Conservation (phyloP, 2,113 vertebrate genomes). For the Chloropsis cyanopogon region DNA sequence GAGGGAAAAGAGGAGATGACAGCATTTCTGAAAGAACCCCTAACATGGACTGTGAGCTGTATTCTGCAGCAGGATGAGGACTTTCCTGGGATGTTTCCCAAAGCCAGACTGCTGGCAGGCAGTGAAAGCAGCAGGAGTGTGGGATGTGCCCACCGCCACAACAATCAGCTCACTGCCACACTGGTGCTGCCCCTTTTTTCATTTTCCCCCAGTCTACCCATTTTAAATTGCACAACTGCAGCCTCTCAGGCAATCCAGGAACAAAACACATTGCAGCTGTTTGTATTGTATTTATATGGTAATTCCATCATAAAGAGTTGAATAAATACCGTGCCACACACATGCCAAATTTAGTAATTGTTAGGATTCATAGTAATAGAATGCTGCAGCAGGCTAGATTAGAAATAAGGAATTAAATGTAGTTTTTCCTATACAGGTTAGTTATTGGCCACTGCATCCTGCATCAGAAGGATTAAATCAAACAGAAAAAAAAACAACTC, state of each 20-base stretch:
- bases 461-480: background rate
- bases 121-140: background rate
- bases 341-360: background rate
- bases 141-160: background rate
- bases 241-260: background rate
- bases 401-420: background rate
- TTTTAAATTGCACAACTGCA: background rate
- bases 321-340: background rate
- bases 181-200: background rate
- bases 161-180: background rate
- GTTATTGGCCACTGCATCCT: background rate
- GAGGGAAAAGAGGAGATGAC: background rate
- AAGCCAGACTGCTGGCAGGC: background rate
- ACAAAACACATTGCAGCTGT: background rate
- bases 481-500: background rate
- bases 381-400: background rate
- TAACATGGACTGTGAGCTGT: background rate
- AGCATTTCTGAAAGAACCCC: background rate
- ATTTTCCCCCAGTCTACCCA: background rate
- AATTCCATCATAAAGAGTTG: background rate
- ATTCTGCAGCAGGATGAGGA: background rate
- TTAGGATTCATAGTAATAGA: background rate
- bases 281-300: conserved; percentile 13
- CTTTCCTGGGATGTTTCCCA: background rate
- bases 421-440: background rate